These are phyloP conservation scores for Caenorhabditis sinica DNA, from an alignment of 2,888 invertebrate genomes.

Conservation along the genomic window DNA sequence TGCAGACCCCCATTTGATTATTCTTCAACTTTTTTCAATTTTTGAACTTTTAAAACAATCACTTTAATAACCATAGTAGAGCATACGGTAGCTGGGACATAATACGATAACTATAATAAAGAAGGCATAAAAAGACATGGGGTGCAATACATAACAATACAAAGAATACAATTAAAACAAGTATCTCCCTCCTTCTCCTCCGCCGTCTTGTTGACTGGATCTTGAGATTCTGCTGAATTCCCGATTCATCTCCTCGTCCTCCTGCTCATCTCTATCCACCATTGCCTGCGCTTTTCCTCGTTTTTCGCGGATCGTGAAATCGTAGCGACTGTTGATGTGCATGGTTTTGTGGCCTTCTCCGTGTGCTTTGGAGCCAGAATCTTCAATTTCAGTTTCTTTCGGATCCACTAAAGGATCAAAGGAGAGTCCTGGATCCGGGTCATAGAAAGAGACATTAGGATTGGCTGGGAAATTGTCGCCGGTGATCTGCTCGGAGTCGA, in stretches of 20 bases:
- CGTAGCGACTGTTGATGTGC: constrained; percentile 33
- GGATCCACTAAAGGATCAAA: background rate
- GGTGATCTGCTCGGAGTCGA: constrained; percentile 20
- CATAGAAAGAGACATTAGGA: background rate
- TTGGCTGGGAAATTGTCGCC: background rate
- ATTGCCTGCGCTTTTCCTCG: background rate
- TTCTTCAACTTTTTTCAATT: background rate
- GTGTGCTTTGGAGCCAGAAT: background rate
- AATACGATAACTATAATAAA: constrained; percentile 23
- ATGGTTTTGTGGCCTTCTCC: background rate
- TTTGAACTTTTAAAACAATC: background rate
- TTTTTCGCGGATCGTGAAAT: constrained; percentile 4
- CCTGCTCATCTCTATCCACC: constrained; percentile 43
- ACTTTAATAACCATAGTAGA: constrained; percentile 4
- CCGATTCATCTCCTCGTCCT: constrained; percentile 13
- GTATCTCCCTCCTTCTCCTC: no score
- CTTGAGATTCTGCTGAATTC: background rate
- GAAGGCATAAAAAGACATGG: background rate
- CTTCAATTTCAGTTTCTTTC: no score
- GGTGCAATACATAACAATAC: constrained; percentile 31
- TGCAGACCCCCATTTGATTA: constrained; percentile 79
- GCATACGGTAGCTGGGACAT: constrained; percentile 8
- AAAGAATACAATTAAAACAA: constrained; percentile 16
- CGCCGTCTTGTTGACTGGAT: background rate
- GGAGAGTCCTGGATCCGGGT: background rate